phyloP scores from a whole-genome alignment of 2,888 invertebrate species.

The Tanytarsus gracilentus region DNA sequence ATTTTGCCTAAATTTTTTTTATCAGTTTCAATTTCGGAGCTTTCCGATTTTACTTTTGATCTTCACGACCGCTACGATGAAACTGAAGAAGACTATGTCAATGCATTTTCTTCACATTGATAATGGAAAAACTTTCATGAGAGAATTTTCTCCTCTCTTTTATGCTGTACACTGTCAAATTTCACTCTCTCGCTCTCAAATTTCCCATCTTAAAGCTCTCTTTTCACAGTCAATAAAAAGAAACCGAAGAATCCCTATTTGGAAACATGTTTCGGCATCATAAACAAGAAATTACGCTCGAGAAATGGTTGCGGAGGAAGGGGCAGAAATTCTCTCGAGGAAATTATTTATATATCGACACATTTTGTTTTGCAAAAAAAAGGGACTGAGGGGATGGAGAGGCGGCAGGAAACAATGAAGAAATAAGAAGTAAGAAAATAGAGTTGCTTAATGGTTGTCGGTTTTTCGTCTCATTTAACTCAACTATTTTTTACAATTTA shows the following conservation, averaged over 20 bases:
- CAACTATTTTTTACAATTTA: conserved; percentile 10
- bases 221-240: background rate
- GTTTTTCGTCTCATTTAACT: conserved; percentile 22
- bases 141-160: background rate
- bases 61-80: conserved; percentile 2
- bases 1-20: background rate
- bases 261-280: no score
- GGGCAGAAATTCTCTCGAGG: background rate
- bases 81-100: conserved; percentile 20
- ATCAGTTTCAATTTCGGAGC: background rate
- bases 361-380: background rate
- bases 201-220: background rate
- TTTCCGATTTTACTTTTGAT: background rate
- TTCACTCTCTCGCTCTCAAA: background rate
- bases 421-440: background rate
- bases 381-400: background rate
- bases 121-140: no score
- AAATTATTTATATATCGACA: conserved; percentile 24
- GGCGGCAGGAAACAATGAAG: background rate
- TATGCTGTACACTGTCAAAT: background rate
- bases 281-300: no score
- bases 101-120: background rate
- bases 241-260: background rate
- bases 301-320: no score
- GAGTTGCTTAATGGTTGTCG: conserved; percentile 25